Evolutionary conservation across 1,140 invertebrate genomes (phyloP).

Genomic region (Zaprionus taronus): DNA sequence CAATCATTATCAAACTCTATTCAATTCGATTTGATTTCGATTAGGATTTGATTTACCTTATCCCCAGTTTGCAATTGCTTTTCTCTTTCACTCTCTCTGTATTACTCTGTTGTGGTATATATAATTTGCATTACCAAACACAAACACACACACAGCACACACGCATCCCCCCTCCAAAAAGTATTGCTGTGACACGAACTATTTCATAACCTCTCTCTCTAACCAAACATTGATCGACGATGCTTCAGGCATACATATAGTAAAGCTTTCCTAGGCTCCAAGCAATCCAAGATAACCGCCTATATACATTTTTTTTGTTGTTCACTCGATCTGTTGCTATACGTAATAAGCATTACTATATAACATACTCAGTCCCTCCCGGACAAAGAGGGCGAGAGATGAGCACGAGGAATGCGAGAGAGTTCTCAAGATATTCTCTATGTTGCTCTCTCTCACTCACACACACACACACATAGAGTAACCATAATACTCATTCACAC

Average conservation of each 20-base stretch:
- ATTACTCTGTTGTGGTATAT: not conserved
- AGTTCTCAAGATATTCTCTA: not conserved
- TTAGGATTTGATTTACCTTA: not conserved
- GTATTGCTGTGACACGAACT: constrained; percentile 48
- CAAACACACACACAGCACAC: constrained; percentile 5
- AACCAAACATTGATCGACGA: constrained; percentile 11
- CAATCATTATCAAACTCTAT: not conserved
- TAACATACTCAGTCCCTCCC: not conserved
- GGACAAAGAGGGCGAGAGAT: not conserved
- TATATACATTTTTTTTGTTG: constrained; percentile 11
- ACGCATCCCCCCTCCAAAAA: constrained; percentile 27
- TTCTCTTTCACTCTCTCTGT: not conserved
- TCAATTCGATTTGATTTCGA: constrained; percentile 8
- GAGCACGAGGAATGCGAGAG: not conserved
- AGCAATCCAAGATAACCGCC: constrained; percentile 34
- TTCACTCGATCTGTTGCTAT: constrained; percentile 12
- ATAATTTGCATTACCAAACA: constrained; percentile 38
- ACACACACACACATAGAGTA: not conserved
- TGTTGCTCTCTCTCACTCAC: constrained; percentile 1
- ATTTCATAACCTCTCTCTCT: constrained; percentile 42
- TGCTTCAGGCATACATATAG: constrained; percentile 42
- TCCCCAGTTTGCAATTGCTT: constrained; percentile 8
- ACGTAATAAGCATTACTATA: constrained; percentile 20
- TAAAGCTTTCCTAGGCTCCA: constrained; percentile 49
- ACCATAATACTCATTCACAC: constrained; percentile 2